Base-by-base conservation (phyloP, 2,113 vertebrate genomes). In the Brienomyrus brachyistius region DNA sequence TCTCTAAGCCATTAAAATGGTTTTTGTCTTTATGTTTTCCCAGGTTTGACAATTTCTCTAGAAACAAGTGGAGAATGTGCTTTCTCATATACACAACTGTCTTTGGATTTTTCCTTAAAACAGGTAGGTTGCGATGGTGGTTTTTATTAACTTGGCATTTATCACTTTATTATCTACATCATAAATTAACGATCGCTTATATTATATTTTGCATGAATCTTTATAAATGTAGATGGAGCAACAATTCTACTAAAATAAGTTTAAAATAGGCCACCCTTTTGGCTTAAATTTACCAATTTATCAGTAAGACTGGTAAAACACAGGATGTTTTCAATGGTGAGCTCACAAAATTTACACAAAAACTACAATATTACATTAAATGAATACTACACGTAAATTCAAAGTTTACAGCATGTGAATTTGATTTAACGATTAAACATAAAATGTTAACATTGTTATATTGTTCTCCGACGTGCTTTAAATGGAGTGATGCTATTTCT, bases 51-150 rank as follows among this genome's bases (percentile, higher is more conserved):
- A 94, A 74, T 90, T 13, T 23, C 56, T 51, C 91, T 47, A 87
- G 43, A 88, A 87, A 87, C 27, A 51, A 83, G 89, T 89, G 91
- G 90, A 95, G 91, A 88, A 96, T 96, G 95, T 88, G 89, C 92
- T 91, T 94, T 40, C 17, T 95, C 90, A 85, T 89, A 35, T 91
- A 93, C 87, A 92, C 92, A 40, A 90, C 93, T 94, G 86, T 95
- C 91, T 93, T 95, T 89, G 74, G 92, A 89, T 90, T 90, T 85
- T 86, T 91, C 94, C 91, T 86, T 91, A 85, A 91, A 89, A 91
- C 94, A 94, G 95, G 95, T 96, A 95, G 0, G 74, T 70, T 89
- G 27, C 35, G 6, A 45, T 62, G 11, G 23, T 27, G 7, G 31
- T 35, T 15, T 50, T 4, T 70, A 35, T 19, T 80, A 66, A 85